Evolutionary conservation across 1,140 invertebrate genomes (phyloP).

Genomic region (Cephus cinctus): DNA sequence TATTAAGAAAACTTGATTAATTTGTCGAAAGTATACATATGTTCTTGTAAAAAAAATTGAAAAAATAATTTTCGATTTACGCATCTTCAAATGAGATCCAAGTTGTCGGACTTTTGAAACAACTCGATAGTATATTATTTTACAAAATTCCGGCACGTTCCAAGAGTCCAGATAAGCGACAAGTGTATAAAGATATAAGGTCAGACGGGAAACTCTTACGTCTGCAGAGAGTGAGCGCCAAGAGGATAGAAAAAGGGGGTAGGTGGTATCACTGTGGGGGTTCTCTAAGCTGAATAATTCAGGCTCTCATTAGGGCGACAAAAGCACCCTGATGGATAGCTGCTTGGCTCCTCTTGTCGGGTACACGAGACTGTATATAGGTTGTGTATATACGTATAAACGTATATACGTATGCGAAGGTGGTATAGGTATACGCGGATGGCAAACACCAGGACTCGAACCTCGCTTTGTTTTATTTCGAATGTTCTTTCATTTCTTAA

Average conservation of each 20-base stretch:
- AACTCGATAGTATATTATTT: no score
- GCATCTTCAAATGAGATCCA: neutral
- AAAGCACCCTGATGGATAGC: conserved; percentile 59
- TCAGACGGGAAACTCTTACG: neutral
- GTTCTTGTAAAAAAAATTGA: neutral
- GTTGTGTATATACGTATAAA: neutral
- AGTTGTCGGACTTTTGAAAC: no score
- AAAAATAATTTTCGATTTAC: neutral
- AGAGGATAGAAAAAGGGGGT: conserved; percentile 23
- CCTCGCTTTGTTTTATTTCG: conserved; percentile 51
- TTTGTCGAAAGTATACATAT: no score
- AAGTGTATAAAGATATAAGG: neutral
- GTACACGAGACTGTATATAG: neutral
- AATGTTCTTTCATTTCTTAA: conserved; percentile 63
- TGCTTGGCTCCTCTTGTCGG: conserved; percentile 40
- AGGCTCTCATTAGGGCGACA: conserved; percentile 59
- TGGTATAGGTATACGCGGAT: conserved; percentile 16
- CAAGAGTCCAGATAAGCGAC: no score
- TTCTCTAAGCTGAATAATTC: conserved; percentile 56
- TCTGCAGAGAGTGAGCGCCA: conserved; percentile 11
- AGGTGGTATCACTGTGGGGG: no score
- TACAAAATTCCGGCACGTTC: no score
- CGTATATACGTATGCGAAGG: neutral
- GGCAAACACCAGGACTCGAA: conserved; percentile 19
- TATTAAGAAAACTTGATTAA: no score